Percentiles rank a stretch among this genome's conserved stretches.
Conservation (phyloP, 2,888 invertebrate genomes). For the Andricus quercusramuli region DNA sequence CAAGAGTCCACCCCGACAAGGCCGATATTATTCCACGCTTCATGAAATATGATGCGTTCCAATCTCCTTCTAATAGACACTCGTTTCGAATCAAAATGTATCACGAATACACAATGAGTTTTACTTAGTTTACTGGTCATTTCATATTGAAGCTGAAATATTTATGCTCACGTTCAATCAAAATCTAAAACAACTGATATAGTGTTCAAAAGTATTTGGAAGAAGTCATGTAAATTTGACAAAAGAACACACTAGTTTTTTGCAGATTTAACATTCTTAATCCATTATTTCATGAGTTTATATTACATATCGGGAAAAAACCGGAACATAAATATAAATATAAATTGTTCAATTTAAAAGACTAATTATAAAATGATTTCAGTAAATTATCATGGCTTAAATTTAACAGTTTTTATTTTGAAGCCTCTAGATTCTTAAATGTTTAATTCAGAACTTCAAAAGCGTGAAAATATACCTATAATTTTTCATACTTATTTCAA, state of each 20-base stretch:
- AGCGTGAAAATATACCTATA: no score
- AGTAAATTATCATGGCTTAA: no score
- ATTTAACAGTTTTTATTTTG: no score
- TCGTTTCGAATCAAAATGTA: neutral
- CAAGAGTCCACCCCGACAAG: neutral
- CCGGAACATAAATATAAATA: no score
- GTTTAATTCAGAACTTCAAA: no score
- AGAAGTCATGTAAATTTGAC: neutral
- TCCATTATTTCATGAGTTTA: no score
- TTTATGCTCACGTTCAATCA: neutral
- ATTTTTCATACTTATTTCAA: no score
- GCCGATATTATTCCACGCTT: conserved; percentile 11
- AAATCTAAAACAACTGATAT: neutral
- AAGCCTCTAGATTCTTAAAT: no score
- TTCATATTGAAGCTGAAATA: neutral
- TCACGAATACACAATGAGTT: neutral
- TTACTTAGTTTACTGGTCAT: neutral
- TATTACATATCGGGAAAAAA: no score
- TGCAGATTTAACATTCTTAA: neutral
- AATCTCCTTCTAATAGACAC: conserved; percentile 5
- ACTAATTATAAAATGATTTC: no score
- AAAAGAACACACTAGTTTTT: neutral
- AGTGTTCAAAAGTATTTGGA: neutral
- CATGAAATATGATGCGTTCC: neutral
- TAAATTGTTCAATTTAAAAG: no score